Base-by-base conservation (phyloP, 53 echinoderm and acorn worm species). In the Paracentrotus lividus region DNA sequence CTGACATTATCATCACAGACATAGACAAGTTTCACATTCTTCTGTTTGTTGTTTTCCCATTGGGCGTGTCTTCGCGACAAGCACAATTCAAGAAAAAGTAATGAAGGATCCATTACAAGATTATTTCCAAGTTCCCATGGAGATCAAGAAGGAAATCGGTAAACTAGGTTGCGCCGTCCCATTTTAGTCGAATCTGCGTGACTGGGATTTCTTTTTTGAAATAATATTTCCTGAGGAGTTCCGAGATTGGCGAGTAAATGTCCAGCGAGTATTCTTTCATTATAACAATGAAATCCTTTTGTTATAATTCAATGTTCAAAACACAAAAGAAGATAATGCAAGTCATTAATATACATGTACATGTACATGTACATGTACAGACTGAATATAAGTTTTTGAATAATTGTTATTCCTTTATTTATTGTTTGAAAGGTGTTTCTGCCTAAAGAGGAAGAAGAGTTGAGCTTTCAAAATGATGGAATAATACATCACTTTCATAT, bases 81-180 rank as follows among this genome's bases (percentile, higher is more conserved):
- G 85, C 32, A 49, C 32, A 52, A 52, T 85, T 53, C 29, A 85
- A 85, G 33, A 67, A 33, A 67, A 67, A 7, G 45, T 31, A 43
- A 42, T 18, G 34, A 0, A 43, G 54, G 85, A 85, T 85, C 85
- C 54, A 85, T 88, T 88, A 88, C 88, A 60, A 86, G 53, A 56
- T 57, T 88, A 88, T 88, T 88, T 88, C 60, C 68, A 13, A 67
- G 90, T 90, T 90, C 90, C 90, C 90, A 90, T 90, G 90, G 90
- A 44, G 32, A 90, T 66, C 64, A 23, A 42, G 38, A 43, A 90
- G 90, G 90, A 90, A 90, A 90, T 90, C 90, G 32, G 64, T 67
- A 68, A 90, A 90, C 90, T 90, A 67, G 90, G 90, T 67, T 90
- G 68, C n/a, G n/a, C 49, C 49, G 90, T 90, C 90, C 90, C 68